These are phyloP conservation scores for Chloebia gouldiae DNA, from an alignment of 2,113 vertebrate genomes.

Conservation along the genomic window DNA sequence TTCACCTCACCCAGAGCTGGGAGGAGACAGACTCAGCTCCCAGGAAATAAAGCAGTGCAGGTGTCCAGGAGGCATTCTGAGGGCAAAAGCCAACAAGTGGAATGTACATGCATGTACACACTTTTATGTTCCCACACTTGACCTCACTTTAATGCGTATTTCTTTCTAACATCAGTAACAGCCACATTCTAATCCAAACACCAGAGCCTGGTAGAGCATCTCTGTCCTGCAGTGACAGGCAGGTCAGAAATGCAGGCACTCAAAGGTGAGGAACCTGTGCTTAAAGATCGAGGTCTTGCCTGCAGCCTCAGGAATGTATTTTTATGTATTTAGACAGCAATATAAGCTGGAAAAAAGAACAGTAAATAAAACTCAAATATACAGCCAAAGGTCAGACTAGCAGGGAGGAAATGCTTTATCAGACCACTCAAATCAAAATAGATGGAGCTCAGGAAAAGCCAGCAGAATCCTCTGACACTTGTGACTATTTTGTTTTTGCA, in stretches of 20 bases:
- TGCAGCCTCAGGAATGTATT: neutral
- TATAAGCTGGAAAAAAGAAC: neutral
- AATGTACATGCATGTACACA: accelerated
- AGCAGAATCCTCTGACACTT: neutral
- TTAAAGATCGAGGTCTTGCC: neutral
- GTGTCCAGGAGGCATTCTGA: neutral
- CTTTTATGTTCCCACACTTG: neutral
- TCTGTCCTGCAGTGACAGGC: neutral
- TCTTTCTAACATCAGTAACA: neutral
- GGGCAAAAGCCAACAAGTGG: neutral
- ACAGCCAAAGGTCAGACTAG: neutral
- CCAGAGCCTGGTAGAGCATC: neutral
- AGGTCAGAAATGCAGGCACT: neutral
- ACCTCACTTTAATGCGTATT: neutral
- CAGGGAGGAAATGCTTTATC: neutral
- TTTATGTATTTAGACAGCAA: neutral
- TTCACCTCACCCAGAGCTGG: neutral
- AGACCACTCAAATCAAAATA: neutral
- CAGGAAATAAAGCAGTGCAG: neutral
- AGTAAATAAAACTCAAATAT: neutral
- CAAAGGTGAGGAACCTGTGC: neutral
- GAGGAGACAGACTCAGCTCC: neutral
- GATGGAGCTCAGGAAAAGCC: neutral
- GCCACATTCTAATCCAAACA: neutral
- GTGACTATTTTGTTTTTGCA: neutral